Conservation (phyloP, 92 coral and sea anemone species). For the Bergia puertoricense region DNA sequence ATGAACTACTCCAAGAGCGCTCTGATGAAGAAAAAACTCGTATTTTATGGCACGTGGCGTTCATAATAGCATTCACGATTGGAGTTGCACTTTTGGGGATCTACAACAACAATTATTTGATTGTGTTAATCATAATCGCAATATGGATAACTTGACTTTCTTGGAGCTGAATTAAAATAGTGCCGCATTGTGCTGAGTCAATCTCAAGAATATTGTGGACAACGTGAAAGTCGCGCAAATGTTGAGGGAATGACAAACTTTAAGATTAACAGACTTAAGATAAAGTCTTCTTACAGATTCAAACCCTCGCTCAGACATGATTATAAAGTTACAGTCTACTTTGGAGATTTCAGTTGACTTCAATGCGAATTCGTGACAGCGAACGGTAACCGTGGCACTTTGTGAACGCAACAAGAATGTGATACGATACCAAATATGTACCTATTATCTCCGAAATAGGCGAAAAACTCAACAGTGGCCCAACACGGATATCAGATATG, state of each 20-base stretch:
- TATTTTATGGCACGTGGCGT: conserved; percentile 63
- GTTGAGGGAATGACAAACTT: too few relatives aligned
- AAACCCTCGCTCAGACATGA: not conserved
- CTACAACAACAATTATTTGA: conserved; percentile 75
- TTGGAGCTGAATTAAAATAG: too few relatives aligned
- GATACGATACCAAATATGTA: too few relatives aligned
- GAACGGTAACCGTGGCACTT: not conserved
- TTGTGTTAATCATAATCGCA: conserved; percentile 76
- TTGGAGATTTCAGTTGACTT: not conserved
- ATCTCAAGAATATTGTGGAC: too few relatives aligned
- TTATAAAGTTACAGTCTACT: not conserved
- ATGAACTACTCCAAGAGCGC: conserved; percentile 39
- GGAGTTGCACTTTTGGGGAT: conserved; percentile 69
- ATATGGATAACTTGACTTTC: conserved; percentile 73
- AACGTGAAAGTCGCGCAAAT: too few relatives aligned
- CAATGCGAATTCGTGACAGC: not conserved
- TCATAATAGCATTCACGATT: conserved; percentile 75
- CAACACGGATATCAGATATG: too few relatives aligned
- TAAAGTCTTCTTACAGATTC: not conserved
- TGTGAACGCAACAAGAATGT: not conserved
- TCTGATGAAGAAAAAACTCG: conserved; percentile 53
- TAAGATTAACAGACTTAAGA: not conserved
- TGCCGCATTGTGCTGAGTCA: not conserved
- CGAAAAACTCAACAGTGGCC: too few relatives aligned
- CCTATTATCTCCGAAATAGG: too few relatives aligned